Evolutionary conservation across 1,140 invertebrate species (phyloP), one percentile per base, ranked within the genome.

Genomic region (Achatina immaculata): DNA sequence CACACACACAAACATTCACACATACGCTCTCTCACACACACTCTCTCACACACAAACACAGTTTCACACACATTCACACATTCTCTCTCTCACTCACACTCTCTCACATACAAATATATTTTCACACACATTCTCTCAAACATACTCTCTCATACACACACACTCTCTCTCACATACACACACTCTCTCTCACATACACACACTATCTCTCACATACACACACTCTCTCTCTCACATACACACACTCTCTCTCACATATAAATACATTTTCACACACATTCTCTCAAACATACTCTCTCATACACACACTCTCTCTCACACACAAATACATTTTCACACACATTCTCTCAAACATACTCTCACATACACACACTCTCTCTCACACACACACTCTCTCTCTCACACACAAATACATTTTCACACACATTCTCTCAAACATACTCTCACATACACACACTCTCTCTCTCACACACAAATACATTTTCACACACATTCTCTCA

Each of bases 1-100:
- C 48, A 11, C 45, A 51, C 48, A 75, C 45, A 36, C 45, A 75
- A 3, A 58, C 48, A 75, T 34, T 7, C 31, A 55, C 73, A 75
- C 73, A 75, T 31, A 36, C 24, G 28, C 38, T 16, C 69, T 14
- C 24, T 14, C 24, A 51, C 24, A 51, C 24, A 51, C 48, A 51
- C 48, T 14, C 24, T 14, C 24, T 14, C 24, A 51, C 24, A 51
- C 48, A 51, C 48, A 51, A 14, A 51, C 24, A 51, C 24, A 51
- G 11, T 14, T 51, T 14, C 24, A 51, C 48, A 51, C 24, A 51
- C 24, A 51, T 51, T 14, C 24, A 51, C 24, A 51, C 48, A 51
- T 24, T 14, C 24, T 14, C 24, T 14, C 24, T 14, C 24, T 14
- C 24, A 51, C 48, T 14, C 24, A 51, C 24, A 51, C 24, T 14